Conservation (phyloP, 1,140 invertebrate species). For the Dendrolimus kikuchii region DNA sequence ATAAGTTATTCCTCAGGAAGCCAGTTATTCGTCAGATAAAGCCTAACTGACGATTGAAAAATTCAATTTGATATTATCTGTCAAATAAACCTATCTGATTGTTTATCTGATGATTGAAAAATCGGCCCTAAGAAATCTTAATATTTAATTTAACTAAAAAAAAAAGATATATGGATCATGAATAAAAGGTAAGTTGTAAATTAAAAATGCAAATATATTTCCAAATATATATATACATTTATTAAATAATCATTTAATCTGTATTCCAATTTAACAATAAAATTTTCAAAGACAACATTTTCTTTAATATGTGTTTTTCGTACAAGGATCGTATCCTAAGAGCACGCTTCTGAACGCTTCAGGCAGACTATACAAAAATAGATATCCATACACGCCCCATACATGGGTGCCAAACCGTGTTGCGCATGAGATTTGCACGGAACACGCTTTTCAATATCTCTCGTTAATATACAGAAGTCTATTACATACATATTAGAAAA, state of each 20-base stretch:
- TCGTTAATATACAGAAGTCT: too few relatives aligned
- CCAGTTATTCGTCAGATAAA: too few relatives aligned
- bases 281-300: conserved; percentile 70
- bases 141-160: background rate
- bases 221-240: conserved; percentile 71
- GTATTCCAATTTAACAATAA: conserved; percentile 71
- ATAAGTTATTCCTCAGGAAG: too few relatives aligned
- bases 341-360: conserved; percentile 19
- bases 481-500: too few relatives aligned
- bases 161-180: background rate
- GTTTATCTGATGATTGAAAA: too few relatives aligned
- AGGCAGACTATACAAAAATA: conserved; percentile 47
- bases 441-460: too few relatives aligned
- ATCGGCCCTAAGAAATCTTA: too few relatives aligned
- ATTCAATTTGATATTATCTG: too few relatives aligned
- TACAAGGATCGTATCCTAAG: conserved; percentile 50
- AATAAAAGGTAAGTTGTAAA: conserved; percentile 11
- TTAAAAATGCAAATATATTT: conserved; percentile 49
- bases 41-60: too few relatives aligned
- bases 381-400: conserved; percentile 12
- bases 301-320: conserved; percentile 56
- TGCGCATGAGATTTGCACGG: conserved; percentile 2
- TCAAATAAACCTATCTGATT: too few relatives aligned
- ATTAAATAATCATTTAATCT: conserved; percentile 70
- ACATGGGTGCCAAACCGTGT: conserved; percentile 1